Conservation (phyloP, 2,797 vertebrate genomes). For the Chelonia mydas region DNA sequence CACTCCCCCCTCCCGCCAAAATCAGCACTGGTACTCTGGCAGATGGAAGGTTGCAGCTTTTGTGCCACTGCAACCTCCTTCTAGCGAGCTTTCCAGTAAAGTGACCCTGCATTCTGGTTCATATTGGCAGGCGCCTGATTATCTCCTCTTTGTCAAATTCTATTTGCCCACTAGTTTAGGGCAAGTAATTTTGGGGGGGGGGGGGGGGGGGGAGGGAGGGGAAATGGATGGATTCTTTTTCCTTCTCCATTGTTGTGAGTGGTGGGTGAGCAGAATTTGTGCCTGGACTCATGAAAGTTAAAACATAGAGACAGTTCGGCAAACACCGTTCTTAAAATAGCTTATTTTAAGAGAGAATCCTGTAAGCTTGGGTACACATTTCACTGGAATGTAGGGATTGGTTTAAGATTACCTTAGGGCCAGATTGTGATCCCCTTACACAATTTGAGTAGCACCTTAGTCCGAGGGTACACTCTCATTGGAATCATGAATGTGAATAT, state of each 20-base stretch:
- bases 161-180: neutral
- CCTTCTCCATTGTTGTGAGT: neutral
- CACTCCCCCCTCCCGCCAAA: neutral
- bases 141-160: neutral
- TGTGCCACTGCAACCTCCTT: neutral
- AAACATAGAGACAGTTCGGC: neutral
- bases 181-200: neutral
- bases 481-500: neutral
- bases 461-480: neutral
- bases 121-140: neutral
- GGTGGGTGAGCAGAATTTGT: neutral
- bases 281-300: neutral
- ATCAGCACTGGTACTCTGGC: neutral
- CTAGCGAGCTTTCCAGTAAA: neutral
- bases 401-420: neutral
- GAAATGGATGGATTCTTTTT: neutral
- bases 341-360: neutral
- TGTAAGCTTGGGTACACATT: neutral
- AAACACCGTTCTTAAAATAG: neutral
- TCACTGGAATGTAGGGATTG: neutral
- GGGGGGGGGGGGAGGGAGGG: no score
- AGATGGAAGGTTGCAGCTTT: neutral
- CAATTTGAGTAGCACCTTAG: neutral
- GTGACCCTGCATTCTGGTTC: neutral
- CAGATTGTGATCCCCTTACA: neutral